Percentiles rank a stretch among this genome's conserved stretches.
phyloP scores from a whole-genome alignment of 2,113 vertebrate species.

The Larimichthys crocea region DNA sequence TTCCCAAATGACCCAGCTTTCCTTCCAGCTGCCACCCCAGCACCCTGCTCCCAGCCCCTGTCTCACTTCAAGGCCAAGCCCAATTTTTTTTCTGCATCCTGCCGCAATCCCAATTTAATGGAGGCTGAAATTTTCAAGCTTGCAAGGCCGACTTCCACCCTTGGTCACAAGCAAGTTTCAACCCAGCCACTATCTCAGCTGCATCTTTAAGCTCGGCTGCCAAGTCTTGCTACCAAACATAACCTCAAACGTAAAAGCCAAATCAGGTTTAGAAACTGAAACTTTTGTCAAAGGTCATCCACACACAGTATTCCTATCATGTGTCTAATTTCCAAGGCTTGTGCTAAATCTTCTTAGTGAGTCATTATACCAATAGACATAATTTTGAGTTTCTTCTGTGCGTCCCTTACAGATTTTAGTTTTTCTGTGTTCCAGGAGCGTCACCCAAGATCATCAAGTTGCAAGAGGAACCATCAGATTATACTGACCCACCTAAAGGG shows the following conservation, averaged over 20 bases:
- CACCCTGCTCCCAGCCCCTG: slow-evolving; percentile 61
- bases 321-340: not conserved
- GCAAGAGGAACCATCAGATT: slow-evolving; percentile 88
- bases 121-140: not conserved
- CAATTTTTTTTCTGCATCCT: slow-evolving; percentile 13
- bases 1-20: slow-evolving; percentile 76
- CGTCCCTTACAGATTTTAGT: slow-evolving; percentile 2
- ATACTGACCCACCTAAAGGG: slow-evolving; percentile 84
- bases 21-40: slow-evolving; percentile 67
- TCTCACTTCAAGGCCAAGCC: slow-evolving; percentile 47
- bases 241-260: not conserved
- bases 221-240: slow-evolving; percentile 9
- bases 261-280: not conserved
- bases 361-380: not conserved
- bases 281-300: not conserved
- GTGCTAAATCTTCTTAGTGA: not conserved
- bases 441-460: slow-evolving; percentile 90
- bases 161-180: slow-evolving; percentile 3
- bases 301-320: not conserved
- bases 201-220: not conserved
- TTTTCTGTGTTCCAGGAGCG: slow-evolving; percentile 77
- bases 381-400: not conserved
- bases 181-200: slow-evolving; percentile 5
- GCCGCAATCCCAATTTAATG: slow-evolving; percentile 8
- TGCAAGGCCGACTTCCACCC: slow-evolving; percentile 2